These are phyloP conservation scores for Aspidapion aeneum DNA, from an alignment of 2,888 invertebrate genomes.

Conservation along the genomic window DNA sequence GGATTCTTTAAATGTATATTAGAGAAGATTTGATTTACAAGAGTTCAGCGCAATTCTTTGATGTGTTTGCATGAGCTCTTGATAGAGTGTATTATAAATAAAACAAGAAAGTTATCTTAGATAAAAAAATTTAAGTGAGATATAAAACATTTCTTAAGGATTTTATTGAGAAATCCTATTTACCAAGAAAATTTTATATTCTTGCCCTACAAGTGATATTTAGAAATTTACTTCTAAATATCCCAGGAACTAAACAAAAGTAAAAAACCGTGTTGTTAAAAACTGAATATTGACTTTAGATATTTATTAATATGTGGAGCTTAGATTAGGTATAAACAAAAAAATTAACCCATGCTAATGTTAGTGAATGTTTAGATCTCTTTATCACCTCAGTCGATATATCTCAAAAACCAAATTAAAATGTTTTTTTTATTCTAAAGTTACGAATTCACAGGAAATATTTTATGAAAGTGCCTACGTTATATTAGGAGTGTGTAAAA, in stretches of 20 bases:
- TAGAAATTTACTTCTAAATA: neutral
- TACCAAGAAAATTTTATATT: too few relatives aligned
- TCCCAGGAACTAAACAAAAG: neutral
- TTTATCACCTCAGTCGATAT: conserved; percentile 16
- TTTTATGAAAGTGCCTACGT: too few relatives aligned
- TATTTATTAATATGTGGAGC: conserved; percentile 24
- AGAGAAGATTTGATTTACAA: neutral
- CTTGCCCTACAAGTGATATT: neutral
- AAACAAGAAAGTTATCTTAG: neutral
- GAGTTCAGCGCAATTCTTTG: neutral
- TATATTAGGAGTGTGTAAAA: too few relatives aligned
- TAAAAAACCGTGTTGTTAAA: conserved; percentile 18
- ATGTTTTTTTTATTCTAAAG: too few relatives aligned
- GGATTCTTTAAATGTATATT: conserved; percentile 3
- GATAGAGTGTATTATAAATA: conserved; percentile 4
- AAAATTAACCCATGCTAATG: conserved; percentile 18
- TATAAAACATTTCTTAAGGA: too few relatives aligned
- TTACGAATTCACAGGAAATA: too few relatives aligned
- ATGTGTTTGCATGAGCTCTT: too few relatives aligned
- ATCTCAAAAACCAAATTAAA: conserved; percentile 8
- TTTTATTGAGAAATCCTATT: too few relatives aligned
- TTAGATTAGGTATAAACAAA: conserved; percentile 21
- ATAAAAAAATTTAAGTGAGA: too few relatives aligned
- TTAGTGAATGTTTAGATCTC: conserved; percentile 25
- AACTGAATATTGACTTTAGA: conserved; percentile 20